These are phyloP conservation scores for Stichopus chloronotus DNA, from an alignment of 35 echinoderm and acorn worm species.

Conservation along the genomic window DNA sequence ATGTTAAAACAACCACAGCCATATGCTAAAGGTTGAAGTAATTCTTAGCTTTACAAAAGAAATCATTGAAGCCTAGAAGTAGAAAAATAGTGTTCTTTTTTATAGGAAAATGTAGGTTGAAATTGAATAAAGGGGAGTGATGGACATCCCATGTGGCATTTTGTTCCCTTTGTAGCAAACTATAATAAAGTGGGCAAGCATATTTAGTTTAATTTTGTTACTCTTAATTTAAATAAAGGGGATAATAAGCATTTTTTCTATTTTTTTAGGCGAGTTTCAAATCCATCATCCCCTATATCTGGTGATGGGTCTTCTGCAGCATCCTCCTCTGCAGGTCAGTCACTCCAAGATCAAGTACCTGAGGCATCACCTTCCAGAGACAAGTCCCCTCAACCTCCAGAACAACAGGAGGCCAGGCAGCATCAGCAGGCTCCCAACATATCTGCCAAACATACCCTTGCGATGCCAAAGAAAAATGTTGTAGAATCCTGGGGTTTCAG, in stretches of 20 bases:
- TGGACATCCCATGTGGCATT: no score
- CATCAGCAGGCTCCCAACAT: not conserved
- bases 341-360: not conserved
- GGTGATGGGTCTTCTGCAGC: not conserved
- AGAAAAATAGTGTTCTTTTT: no score
- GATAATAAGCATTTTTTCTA: not conserved
- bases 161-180: not conserved
- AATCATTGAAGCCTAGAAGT: no score
- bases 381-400: not conserved
- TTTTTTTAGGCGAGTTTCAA: conserved; percentile 20
- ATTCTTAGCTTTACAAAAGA: no score
- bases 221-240: not conserved
- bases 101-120: no score
- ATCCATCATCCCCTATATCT: not conserved
- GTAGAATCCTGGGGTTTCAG: conserved; percentile 55
- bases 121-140: no score
- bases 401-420: not conserved
- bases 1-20: no score
- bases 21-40: not conserved
- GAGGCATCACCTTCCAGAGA: not conserved
- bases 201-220: conserved; percentile 4
- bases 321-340: not conserved
- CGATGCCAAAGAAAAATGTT: conserved; percentile 6
- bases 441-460: not conserved
- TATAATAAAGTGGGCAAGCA: not conserved